phyloP scores from a whole-genome alignment of 2,797 vertebrate genomes.

The Iguana delicatissima region DNA sequence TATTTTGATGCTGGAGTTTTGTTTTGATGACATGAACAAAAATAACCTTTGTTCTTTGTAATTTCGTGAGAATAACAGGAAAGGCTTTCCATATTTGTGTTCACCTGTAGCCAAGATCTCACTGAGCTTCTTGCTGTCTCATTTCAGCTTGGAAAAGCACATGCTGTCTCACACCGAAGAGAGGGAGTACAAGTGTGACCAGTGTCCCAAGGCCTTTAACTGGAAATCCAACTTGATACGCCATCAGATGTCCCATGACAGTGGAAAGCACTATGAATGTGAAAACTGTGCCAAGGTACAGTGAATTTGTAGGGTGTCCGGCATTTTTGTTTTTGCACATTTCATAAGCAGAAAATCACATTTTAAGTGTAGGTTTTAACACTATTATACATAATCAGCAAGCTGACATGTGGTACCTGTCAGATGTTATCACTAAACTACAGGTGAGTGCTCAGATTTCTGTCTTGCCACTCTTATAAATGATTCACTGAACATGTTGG shows the following conservation, averaged over 20 bases:
- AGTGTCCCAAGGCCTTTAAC: constrained; percentile 99
- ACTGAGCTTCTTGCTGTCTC: constrained; percentile 70
- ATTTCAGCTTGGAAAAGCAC: constrained; percentile 93
- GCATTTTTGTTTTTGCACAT: constrained; percentile 36
- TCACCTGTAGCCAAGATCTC: not conserved
- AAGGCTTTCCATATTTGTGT: rapidly evolving
- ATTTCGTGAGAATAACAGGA: not conserved
- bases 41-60: constrained; percentile 12
- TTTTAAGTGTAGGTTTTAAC: not conserved
- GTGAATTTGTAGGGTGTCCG: constrained; percentile 86
- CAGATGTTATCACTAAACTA: not conserved
- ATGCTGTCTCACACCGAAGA: constrained; percentile 95
- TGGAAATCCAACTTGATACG: constrained; percentile 99
- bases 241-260: constrained; percentile 99
- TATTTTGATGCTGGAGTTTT: not conserved
- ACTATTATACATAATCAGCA: not conserved
- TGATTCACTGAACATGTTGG: not conserved
- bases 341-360: constrained; percentile 5
- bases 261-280: constrained; percentile 99
- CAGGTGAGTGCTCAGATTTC: not conserved
- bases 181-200: constrained; percentile 98
- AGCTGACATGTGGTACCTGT: not conserved
- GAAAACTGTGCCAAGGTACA: constrained; percentile 99
- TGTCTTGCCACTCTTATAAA: too few relatives aligned
- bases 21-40: not conserved